Evolutionary conservation across 2,888 invertebrate species (phyloP).

Genomic region (Plebejus anna): DNA sequence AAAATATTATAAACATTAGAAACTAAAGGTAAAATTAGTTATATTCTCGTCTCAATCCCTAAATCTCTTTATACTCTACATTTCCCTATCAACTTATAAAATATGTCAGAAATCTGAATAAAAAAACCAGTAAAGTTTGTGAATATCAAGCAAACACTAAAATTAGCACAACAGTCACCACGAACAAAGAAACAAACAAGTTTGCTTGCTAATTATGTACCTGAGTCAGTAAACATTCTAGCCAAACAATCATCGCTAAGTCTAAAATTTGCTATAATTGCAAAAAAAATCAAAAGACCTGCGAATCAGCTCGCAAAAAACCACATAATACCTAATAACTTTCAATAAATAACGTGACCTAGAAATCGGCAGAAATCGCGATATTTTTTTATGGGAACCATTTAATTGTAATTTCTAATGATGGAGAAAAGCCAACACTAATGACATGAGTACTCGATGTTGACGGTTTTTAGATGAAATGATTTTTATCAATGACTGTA

Average conservation of each 20-base stretch:
- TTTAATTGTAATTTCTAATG: constrained; percentile 10
- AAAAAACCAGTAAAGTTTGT: not conserved
- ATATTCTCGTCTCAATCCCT: not conserved
- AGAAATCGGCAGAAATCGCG: constrained; percentile 10
- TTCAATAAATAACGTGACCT: constrained; percentile 16
- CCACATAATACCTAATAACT: not conserved
- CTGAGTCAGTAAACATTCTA: not conserved
- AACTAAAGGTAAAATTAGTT: not conserved
- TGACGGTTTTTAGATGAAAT: constrained; percentile 4
- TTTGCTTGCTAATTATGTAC: not conserved
- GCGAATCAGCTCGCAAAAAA: not conserved
- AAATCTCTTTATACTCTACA: not conserved
- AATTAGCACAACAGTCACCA: not conserved
- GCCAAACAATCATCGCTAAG: not conserved
- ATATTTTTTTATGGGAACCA: constrained; percentile 13
- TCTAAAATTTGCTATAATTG: not conserved
- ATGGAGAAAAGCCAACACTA: constrained; percentile 11
- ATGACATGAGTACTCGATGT: not conserved
- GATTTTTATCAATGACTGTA: constrained; percentile 17
- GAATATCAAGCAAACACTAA: not conserved
- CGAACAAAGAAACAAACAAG: constrained; percentile 16
- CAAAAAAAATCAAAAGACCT: not conserved
- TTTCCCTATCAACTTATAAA: not conserved
- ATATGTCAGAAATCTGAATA: not conserved
- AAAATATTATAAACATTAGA: not conserved